Evolutionary conservation across 2,113 vertebrate species (phyloP), one percentile per base, ranked within the genome.

Genomic region (Lampris incognitus): DNA sequence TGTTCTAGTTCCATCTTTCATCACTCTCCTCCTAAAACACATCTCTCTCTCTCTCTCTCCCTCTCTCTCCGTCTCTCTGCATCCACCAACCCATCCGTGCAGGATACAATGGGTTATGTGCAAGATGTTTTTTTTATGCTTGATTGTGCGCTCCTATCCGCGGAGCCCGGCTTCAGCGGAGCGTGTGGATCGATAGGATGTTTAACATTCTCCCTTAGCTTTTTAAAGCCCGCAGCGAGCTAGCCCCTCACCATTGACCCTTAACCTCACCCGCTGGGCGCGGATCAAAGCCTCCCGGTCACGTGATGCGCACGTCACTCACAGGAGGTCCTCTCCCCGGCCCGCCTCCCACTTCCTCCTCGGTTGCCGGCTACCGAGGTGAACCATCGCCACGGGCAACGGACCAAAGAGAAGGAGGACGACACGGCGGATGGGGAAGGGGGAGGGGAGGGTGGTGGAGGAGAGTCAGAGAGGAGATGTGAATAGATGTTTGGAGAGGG

Each of bases 401-500:
- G 57, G 74, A 89, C 83, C 82, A 80, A 89, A 82, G 79, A 89
- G 80, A 66, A 85, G 78, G 80, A 85, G 77, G 85, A 89, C 10
- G 64, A 72, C n/a, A 42, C 13, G 68, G 56, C 66, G 59, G 65
- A 55, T 2, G 58, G 49, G 13, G 58, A 49, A 83, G 79, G 81
- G 74, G 76, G 73, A 62, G 84, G 74, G 38, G 40, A 55, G 63
- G 74, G 4, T 36, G 78, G 8, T 58, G 65, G 55, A 4, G 64
- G 24, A 52, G 86, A 85, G 85, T 79, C 57, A 83, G 61, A 82
- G 79, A 85, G 70, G 72, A 87, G 87, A 89, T 79, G 79, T 92
- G 85, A 92, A 90, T 91, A 92, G 86, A 90, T 88, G 87, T 83
- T 85, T 89, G 83, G 81, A 88, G 81, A 89, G 89, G 87, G 84